Evolutionary conservation across 2,797 vertebrate species (phyloP), one percentile per base, ranked within the genome.

Genomic region (Limnodromus scolopaceus): DNA sequence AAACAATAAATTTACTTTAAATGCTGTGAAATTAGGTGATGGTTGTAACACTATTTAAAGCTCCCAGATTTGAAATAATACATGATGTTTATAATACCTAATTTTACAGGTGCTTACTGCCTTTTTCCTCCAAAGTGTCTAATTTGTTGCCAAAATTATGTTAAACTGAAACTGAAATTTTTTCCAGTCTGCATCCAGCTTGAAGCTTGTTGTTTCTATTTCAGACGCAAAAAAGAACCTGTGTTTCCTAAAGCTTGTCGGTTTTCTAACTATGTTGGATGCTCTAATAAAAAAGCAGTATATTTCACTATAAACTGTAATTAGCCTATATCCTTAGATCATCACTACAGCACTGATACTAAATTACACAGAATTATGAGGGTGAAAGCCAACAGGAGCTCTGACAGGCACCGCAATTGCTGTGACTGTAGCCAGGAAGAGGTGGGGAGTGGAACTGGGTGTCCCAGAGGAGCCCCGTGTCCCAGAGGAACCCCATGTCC

Each of bases 361-460:
- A 61, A 63, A 58, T 69, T 24, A 80, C 83, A 57, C 0, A 81
- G 65, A 53, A 22, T 34, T 23, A 27, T 1, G 51, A 79, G 9
- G 51, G 58, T 49, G 60, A 43, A 65, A 45, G 60, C 24, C 84
- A 32, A 9, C 23, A 6, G 55, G 69, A 54, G 4, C n/a, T 23
- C 64, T 5, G 15, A 13, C 38, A 30, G 54, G 8, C 61, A 8
- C 19, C 8, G 0, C 60, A 27, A 9, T 23, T 6, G 49, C 75
- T 49, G 6, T 11, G 48, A 1, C 3, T 14, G 13, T 1, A 63
- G 68, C 36, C 24, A 10, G 68, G 16, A 27, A 14, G 43, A 10
- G 48, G 25, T 4, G 1, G 24, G 1, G 2, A n/a, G 68, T 2
- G 19, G 55, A 36, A 43, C 10, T 43, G 27, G 0, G 58, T 4